Base-by-base conservation (phyloP, 2,113 vertebrate genomes). In the Gobius niger region DNA sequence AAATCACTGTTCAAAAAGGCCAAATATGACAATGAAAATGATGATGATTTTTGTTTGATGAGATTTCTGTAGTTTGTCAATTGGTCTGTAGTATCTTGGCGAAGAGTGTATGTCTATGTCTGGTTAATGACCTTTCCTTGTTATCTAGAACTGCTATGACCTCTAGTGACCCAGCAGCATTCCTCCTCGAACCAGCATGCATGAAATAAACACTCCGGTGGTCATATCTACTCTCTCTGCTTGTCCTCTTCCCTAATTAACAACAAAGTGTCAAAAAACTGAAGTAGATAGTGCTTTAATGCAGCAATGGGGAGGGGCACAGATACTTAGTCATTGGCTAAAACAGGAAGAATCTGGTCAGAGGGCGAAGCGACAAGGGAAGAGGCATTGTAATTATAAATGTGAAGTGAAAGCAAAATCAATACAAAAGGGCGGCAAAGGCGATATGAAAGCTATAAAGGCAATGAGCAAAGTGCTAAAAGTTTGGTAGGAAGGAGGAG, bases 141-240 rank as follows among this genome's bases (percentile, higher is more conserved):
- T 70, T 60, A 51, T 63, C 70, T 59, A 41, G 46, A 72, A 2
- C 70, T 6, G 56, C 59, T 72, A 24, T 16, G 54, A 71, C 63
- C 50, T 10, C 67, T 62, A 19, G 14, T 54, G 47, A 75, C 82
- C 78, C 63, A 68, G 56, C 63, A 68, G 56, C 80, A 84, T 83
- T 84, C 86, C 86, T 82, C 9, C 64, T 59, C 77, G 73, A 70
- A 79, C 56, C 62, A 47, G 71, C 15, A 57, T 76, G 47, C 60
- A 19, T 11, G 5, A 65, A 75, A 68, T 82, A 82, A 85, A 85
- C 83, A 83, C 42, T 64, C 61, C 10, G 8, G 63, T 7, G 9
- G 12, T 41, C 51, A 10, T 41, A 59, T 59, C 56, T 44, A 40
- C 57, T n/a, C 14, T 60, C 40, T 44, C 41, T 10, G 54, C 78